Percentiles rank a stretch among this genome's conserved stretches.
Evolutionary conservation across 2,113 vertebrate species (phyloP).

Genomic region (Heterochromis multidens): DNA sequence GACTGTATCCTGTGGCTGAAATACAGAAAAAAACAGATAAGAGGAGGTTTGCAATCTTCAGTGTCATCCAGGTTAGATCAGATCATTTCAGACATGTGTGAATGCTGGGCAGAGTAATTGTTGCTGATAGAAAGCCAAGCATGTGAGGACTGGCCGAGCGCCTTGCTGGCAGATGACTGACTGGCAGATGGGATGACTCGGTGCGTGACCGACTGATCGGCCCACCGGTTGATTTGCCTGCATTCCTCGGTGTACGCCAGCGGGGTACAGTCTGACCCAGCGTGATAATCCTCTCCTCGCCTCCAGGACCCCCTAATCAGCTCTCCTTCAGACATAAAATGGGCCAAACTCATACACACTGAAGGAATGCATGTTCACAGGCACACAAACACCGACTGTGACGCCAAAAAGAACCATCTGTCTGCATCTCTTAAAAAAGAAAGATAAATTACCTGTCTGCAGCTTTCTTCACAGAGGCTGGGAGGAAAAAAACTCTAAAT

Average conservation of each 20-base stretch:
- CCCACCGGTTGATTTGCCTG: slow-evolving; percentile 28
- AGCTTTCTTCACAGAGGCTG: neutral
- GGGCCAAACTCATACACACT: neutral
- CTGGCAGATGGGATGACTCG: slow-evolving; percentile 38
- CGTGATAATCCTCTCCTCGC: slow-evolving; percentile 43
- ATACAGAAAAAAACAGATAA: slow-evolving; percentile 2
- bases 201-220: slow-evolving; percentile 17
- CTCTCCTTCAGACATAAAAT: slow-evolving; percentile 28
- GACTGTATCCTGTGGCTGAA: slow-evolving; percentile 26
- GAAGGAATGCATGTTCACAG: slow-evolving; percentile 24
- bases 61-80: neutral
- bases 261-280: slow-evolving; percentile 55
- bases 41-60: neutral
- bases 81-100: neutral
- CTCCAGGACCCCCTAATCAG: slow-evolving; percentile 60
- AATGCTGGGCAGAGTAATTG: slow-evolving; percentile 13
- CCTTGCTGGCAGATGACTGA: slow-evolving; percentile 23
- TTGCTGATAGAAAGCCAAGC: slow-evolving; percentile 24
- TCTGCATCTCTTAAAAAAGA: neutral
- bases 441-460: neutral
- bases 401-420: neutral
- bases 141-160: slow-evolving; percentile 4
- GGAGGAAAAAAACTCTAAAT: neutral
- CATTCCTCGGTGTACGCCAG: slow-evolving; percentile 55
- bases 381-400: neutral